These are phyloP conservation scores for Taphrorychus bicolor DNA, from an alignment of 2,888 invertebrate species.

Conservation along the genomic window DNA sequence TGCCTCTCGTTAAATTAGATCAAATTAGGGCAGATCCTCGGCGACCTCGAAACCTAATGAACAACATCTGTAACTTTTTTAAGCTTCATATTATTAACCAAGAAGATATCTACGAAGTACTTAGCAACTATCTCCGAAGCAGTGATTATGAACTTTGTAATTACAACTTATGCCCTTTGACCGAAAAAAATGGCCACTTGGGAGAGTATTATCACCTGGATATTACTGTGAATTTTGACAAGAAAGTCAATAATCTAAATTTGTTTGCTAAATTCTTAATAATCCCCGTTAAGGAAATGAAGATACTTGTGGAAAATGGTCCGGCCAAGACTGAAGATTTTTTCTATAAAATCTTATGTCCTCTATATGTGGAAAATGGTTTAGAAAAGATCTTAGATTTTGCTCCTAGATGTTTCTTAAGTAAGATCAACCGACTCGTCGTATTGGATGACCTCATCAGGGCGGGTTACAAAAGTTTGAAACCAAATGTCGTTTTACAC, in stretches of 20 bases:
- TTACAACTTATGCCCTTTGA: conserved; percentile 40
- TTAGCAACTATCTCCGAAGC: conserved; percentile 43
- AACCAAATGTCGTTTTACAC: conserved; percentile 28
- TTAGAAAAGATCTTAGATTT: conserved; percentile 44
- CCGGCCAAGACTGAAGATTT: conserved; percentile 45
- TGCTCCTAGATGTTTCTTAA: conserved; percentile 55
- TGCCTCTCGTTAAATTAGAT: conserved; percentile 22
- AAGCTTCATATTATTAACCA: conserved; percentile 37
- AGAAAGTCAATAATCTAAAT: not conserved
- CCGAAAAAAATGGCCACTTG: conserved; percentile 47
- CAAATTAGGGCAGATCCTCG: not conserved
- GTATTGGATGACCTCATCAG: conserved; percentile 57
- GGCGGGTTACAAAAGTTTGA: conserved; percentile 30
- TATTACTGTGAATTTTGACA: conserved; percentile 25
- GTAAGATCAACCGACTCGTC: conserved; percentile 50
- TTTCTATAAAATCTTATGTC: conserved; percentile 58
- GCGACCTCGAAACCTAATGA: not conserved
- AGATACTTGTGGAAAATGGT: conserved; percentile 6
- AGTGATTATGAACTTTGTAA: conserved; percentile 41
- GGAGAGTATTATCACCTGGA: conserved; percentile 49
- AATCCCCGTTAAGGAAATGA: not conserved
- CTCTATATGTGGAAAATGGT: conserved; percentile 51
- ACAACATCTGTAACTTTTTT: conserved; percentile 17
- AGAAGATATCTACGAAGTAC: conserved; percentile 47
- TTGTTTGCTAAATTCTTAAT: conserved; percentile 29